Evolutionary conservation across 2,888 invertebrate species (phyloP).

Genomic region (Rotaria sp.): DNA sequence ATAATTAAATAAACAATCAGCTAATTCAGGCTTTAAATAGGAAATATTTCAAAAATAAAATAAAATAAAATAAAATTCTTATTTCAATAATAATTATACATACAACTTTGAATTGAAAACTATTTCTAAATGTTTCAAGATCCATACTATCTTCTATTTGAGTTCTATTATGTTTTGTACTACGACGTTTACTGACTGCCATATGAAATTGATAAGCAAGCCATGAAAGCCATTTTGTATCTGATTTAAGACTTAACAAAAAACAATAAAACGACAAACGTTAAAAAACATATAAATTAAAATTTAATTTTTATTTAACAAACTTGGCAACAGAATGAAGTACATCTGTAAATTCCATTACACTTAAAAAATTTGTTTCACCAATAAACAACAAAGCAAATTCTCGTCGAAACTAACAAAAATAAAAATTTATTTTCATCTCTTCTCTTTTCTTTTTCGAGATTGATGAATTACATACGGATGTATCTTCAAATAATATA

Average conservation of each 20-base stretch:
- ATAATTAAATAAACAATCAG: conserved; percentile 36
- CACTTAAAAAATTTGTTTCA: background rate
- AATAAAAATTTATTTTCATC: background rate
- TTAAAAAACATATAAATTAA: too few relatives aligned
- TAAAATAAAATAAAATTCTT: background rate
- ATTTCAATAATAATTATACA: background rate
- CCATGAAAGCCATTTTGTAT: conserved; percentile 40
- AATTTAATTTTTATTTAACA: background rate
- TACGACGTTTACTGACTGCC: background rate
- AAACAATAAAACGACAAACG: too few relatives aligned
- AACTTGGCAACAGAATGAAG: background rate
- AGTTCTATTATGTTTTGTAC: background rate
- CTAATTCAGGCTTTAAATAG: background rate
- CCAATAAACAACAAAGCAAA: background rate
- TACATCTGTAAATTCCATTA: background rate
- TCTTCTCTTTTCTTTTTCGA: background rate
- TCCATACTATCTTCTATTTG: background rate
- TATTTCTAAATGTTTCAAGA: background rate
- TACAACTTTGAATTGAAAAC: background rate
- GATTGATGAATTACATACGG: background rate
- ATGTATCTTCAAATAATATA: background rate
- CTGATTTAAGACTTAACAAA: background rate
- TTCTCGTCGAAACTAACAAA: background rate
- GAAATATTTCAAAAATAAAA: background rate
- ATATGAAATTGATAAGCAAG: conserved; percentile 36